A percentile compares a stretch with the other conserved stretches of the same genome.
These are phyloP conservation scores for Lycaena phlaeas DNA, from an alignment of 2,888 invertebrate genomes.

Conservation along the genomic window DNA sequence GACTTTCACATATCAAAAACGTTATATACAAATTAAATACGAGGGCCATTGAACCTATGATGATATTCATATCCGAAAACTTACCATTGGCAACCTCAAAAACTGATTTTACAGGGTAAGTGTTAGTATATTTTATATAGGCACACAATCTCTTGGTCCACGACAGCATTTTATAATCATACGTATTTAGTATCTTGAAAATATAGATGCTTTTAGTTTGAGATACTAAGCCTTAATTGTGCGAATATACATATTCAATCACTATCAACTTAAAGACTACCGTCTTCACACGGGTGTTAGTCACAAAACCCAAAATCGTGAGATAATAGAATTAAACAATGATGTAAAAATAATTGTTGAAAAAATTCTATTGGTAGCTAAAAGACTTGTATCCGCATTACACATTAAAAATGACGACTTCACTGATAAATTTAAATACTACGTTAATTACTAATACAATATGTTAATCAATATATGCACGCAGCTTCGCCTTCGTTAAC, in stretches of 20 bases:
- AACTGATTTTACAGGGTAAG: neutral
- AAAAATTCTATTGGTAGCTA: neutral
- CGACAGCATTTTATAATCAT: no score
- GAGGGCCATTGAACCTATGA: neutral
- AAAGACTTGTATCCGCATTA: neutral
- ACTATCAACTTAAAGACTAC: neutral
- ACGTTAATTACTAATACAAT: no score
- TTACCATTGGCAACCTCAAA: neutral
- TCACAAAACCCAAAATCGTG: slow-evolving; percentile 1
- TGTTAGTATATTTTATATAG: no score
- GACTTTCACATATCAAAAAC: neutral
- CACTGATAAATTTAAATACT: neutral
- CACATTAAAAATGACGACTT: neutral
- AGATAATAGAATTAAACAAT: neutral
- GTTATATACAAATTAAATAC: no score
- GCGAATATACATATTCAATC: no score
- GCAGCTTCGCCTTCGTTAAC: no score
- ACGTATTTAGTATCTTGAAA: no score
- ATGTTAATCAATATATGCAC: no score
- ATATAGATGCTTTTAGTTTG: no score
- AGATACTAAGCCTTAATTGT: no score
- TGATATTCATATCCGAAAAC: neutral
- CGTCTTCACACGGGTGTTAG: neutral
- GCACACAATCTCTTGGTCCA: no score
- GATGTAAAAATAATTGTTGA: neutral